A percentile compares a stretch with the other conserved stretches of the same genome.
Evolutionary conservation across 2,888 invertebrate genomes (phyloP).

Genomic region (Archips crataeganus): DNA sequence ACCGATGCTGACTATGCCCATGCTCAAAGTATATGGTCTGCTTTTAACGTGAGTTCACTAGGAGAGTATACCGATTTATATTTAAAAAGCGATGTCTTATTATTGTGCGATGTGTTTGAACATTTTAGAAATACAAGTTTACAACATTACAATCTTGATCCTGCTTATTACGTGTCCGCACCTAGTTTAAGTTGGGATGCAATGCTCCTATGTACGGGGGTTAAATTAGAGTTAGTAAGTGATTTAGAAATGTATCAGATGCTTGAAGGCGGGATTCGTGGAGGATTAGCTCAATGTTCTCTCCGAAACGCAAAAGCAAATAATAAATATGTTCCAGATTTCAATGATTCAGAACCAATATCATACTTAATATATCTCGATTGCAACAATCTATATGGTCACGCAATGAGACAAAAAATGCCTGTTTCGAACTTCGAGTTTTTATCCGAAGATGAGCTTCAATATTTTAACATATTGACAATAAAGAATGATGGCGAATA

Average conservation of each 20-base stretch:
- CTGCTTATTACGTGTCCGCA: slow-evolving; percentile 47
- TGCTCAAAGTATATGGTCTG: slow-evolving; percentile 42
- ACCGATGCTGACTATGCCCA: neutral
- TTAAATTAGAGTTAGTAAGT: neutral
- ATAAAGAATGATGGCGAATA: slow-evolving; percentile 39
- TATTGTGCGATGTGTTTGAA: slow-evolving; percentile 52
- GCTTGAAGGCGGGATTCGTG: neutral
- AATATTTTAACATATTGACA: neutral
- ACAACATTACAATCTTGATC: slow-evolving; percentile 48
- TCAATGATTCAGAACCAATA: neutral
- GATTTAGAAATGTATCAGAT: neutral
- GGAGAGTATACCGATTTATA: slow-evolving; percentile 51
- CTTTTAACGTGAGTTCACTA: slow-evolving; percentile 44
- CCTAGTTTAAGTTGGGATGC: slow-evolving; percentile 48
- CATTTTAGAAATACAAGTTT: slow-evolving; percentile 48
- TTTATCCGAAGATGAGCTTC: neutral
- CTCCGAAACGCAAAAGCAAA: neutral
- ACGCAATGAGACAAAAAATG: neutral
- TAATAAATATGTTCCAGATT: neutral
- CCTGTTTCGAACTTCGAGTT: neutral
- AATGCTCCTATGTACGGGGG: slow-evolving; percentile 35
- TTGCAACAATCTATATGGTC: neutral
- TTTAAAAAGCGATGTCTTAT: slow-evolving; percentile 47
- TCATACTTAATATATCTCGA: neutral
- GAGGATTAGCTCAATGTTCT: slow-evolving; percentile 8